phyloP scores from a whole-genome alignment of 2,888 invertebrate genomes.

The Seira musarum region DNA sequence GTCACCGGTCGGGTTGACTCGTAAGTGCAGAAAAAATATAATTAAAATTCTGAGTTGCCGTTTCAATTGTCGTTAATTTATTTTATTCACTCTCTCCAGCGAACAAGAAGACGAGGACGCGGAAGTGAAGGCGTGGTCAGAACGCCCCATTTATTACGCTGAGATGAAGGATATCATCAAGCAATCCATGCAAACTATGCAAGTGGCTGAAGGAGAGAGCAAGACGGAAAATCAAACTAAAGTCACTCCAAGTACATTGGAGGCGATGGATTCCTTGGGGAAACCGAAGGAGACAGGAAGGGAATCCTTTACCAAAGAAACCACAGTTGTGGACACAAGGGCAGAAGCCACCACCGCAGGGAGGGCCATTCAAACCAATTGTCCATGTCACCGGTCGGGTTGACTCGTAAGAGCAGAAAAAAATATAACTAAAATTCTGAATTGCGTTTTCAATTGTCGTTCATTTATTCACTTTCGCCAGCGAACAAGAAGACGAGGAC shows the following conservation, averaged over 20 bases:
- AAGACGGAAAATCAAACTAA: no score
- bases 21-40: conserved; percentile 39
- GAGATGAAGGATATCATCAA: conserved; percentile 52
- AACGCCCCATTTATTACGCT: conserved; percentile 52
- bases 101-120: conserved; percentile 62
- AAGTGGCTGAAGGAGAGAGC: neutral
- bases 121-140: conserved; percentile 53
- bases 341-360: conserved; percentile 54
- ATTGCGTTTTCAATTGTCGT: no score
- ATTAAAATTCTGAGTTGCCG: neutral
- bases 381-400: conserved; percentile 57
- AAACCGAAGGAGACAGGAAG: no score
- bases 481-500: conserved; percentile 63
- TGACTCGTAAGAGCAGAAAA: conserved; percentile 50
- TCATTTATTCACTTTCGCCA: no score
- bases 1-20: conserved; percentile 57
- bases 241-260: no score
- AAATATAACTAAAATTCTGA: conserved; percentile 14
- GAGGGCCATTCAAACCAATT: conserved; percentile 63
- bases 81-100: conserved; percentile 27
- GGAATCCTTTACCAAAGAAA: conserved; percentile 53
- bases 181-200: conserved; percentile 43
- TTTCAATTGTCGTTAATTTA: neutral
- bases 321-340: conserved; percentile 57
- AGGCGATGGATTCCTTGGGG: no score